phyloP scores from a whole-genome alignment of 2,888 invertebrate genomes.

The Amphipyra tragopoginis region DNA sequence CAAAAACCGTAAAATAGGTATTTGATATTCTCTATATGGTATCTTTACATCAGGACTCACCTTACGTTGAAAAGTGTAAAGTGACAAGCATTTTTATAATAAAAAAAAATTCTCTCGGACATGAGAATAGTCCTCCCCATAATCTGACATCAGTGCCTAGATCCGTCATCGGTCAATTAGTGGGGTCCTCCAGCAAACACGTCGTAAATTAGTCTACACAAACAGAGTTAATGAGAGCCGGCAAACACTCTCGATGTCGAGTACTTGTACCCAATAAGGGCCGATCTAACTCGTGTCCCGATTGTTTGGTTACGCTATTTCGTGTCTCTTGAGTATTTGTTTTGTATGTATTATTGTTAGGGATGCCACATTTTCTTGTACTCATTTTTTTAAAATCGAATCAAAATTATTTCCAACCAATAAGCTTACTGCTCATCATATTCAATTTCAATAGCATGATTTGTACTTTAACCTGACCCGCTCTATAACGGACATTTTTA shows the following conservation, averaged over 20 bases:
- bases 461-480: too few relatives aligned
- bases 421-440: too few relatives aligned
- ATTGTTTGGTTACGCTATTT: conserved; percentile 80
- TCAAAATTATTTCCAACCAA: too few relatives aligned
- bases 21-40: too few relatives aligned
- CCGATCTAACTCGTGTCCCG: conserved; percentile 74
- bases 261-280: conserved; percentile 86
- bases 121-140: conserved; percentile 39
- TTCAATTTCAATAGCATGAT: too few relatives aligned
- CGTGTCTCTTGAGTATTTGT: conserved; percentile 73
- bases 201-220: conserved; percentile 86
- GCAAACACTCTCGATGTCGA: conserved; percentile 81
- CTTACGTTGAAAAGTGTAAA: too few relatives aligned
- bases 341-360: conserved; percentile 57
- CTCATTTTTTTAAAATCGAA: too few relatives aligned
- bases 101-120: neutral
- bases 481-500: too few relatives aligned
- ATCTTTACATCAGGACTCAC: too few relatives aligned
- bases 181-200: conserved; percentile 80
- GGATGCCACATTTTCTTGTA: too few relatives aligned
- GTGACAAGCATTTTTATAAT: neutral
- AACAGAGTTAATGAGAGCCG: conserved; percentile 84
- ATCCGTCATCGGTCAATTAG: conserved; percentile 81
- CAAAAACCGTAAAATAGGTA: too few relatives aligned
- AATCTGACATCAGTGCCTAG: conserved; percentile 59